Evolutionary conservation across 2,888 invertebrate species (phyloP).

Genomic region (Dendrolimus houi): DNA sequence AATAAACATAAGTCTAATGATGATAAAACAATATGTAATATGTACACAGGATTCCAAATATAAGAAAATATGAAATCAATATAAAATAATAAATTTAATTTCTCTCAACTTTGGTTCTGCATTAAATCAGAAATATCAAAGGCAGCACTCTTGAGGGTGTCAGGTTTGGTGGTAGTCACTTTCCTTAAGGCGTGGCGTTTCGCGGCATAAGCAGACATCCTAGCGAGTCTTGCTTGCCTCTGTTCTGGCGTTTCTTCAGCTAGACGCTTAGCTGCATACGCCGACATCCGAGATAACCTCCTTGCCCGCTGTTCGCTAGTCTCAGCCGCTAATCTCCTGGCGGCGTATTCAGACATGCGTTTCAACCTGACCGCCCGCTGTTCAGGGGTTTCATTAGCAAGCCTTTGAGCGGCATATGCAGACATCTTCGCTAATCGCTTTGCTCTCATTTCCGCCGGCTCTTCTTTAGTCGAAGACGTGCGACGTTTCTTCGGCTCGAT

Average conservation of each 20-base stretch:
- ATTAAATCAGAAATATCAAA: slow-evolving; percentile 5
- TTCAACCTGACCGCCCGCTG: slow-evolving; percentile 50
- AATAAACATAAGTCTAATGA: background rate
- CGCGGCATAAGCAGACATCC: slow-evolving; percentile 67
- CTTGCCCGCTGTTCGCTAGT: slow-evolving; percentile 52
- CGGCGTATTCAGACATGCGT: slow-evolving; percentile 67
- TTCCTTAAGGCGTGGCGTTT: slow-evolving; percentile 52
- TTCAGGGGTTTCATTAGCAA: slow-evolving; percentile 58
- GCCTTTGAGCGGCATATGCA: slow-evolving; percentile 59
- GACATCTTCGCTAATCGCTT: slow-evolving; percentile 60
- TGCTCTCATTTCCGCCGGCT: slow-evolving; percentile 49
- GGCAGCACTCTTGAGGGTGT: background rate
- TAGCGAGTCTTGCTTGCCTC: slow-evolving; percentile 41
- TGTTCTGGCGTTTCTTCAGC: slow-evolving; percentile 60
- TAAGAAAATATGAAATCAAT: background rate
- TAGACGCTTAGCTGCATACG: slow-evolving; percentile 59
- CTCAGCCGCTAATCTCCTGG: slow-evolving; percentile 51
- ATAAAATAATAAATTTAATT: background rate
- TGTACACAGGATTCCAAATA: background rate
- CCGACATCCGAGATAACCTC: slow-evolving; percentile 61
- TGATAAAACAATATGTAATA: background rate
- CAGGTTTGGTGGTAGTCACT: slow-evolving; percentile 5
- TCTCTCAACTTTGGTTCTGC: slow-evolving; percentile 22
- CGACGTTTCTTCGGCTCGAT: background rate
- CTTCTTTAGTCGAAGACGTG: slow-evolving; percentile 27